phyloP scores from a whole-genome alignment of 2,888 invertebrate genomes.

The Hydriomena furcata region DNA sequence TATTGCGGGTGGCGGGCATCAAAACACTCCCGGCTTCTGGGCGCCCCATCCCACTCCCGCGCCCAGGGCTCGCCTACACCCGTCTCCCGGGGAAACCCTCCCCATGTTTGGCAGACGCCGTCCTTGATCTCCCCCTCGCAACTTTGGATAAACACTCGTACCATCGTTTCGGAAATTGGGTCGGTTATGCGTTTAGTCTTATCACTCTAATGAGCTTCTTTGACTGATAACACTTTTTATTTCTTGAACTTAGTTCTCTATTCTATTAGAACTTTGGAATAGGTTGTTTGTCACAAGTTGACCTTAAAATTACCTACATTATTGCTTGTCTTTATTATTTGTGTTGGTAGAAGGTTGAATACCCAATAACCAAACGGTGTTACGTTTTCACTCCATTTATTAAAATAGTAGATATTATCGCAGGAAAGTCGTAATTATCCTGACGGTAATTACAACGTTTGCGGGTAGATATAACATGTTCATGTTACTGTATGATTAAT shows the following conservation, averaged over 20 bases:
- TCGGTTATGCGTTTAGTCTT: constrained; percentile 71
- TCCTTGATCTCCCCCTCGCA: constrained; percentile 79
- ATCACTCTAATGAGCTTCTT: constrained; percentile 39
- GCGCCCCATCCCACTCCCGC: constrained; percentile 48
- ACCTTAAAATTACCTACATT: no score
- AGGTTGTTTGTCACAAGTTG: no score
- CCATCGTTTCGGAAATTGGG: constrained; percentile 76
- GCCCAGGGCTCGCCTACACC: constrained; percentile 42
- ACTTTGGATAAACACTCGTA: constrained; percentile 79
- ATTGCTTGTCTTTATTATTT: no score
- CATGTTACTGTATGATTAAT: neutral
- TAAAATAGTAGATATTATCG: no score
- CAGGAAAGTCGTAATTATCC: constrained; percentile 3
- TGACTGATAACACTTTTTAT: no score
- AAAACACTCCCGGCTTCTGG: constrained; percentile 62
- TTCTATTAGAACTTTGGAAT: no score
- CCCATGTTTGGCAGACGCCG: constrained; percentile 82
- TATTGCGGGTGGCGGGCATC: constrained; percentile 79
- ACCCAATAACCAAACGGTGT: no score
- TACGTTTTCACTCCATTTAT: no score
- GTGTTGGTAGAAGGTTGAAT: no score
- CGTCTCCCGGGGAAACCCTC: constrained; percentile 80
- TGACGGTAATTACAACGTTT: constrained; percentile 10
- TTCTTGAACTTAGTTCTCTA: no score
- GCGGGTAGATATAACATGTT: neutral